Percentiles rank a stretch among this genome's conserved stretches.
These are phyloP conservation scores for Gymnobelideus leadbeateri DNA, from an alignment of 2,113 vertebrate genomes.

Conservation along the genomic window DNA sequence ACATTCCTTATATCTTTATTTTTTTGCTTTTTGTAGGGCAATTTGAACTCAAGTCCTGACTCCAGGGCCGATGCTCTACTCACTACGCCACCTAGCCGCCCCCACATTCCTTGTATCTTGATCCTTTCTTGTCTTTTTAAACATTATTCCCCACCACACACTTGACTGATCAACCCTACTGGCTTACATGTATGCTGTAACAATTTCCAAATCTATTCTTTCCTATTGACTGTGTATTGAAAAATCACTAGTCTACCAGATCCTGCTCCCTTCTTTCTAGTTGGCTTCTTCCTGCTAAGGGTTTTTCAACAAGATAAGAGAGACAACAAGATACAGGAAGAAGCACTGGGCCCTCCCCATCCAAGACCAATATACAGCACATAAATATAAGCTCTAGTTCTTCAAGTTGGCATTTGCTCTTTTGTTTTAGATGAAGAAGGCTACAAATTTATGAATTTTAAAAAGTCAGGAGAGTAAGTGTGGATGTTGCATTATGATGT, in stretches of 20 bases:
- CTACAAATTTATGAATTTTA: not conserved
- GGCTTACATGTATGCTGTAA: not conserved
- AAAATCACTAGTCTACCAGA: not conserved
- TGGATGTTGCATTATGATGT: not conserved
- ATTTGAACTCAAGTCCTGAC: too few species aligned
- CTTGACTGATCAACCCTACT: not conserved
- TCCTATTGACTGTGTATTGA: not conserved
- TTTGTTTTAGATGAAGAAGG: not conserved
- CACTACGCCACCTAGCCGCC: too few species aligned
- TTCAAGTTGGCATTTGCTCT: not conserved
- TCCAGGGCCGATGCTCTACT: too few species aligned
- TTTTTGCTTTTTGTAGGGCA: too few species aligned
- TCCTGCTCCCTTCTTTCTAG: not conserved
- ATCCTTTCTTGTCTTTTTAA: not conserved
- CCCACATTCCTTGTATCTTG: too few species aligned
- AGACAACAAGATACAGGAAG: not conserved
- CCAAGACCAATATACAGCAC: not conserved
- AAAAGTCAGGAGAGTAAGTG: not conserved
- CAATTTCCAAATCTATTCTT: not conserved
- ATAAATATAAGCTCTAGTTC: not conserved
- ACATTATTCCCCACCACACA: not conserved
- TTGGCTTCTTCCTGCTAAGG: not conserved
- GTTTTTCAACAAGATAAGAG: not conserved
- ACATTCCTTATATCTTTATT: too few species aligned
- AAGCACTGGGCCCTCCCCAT: not conserved